A percentile compares a stretch with the other conserved stretches of the same genome.
These are phyloP conservation scores for Bagarius yarrelli DNA, from an alignment of 2,113 vertebrate genomes.

Conservation along the genomic window DNA sequence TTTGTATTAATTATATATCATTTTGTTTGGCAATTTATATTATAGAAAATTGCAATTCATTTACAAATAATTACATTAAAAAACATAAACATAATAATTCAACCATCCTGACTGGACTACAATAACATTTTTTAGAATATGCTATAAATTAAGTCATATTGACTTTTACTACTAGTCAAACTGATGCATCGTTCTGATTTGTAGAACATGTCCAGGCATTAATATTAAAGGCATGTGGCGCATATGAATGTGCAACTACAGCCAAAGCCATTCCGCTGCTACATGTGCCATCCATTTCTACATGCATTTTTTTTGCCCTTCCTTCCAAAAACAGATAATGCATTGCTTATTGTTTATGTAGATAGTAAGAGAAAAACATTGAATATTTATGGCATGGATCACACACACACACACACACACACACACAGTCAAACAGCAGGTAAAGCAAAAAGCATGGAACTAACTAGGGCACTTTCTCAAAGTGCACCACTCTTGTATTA, in stretches of 20 bases:
- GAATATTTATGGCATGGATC: conserved; percentile 12
- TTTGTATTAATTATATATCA: not conserved
- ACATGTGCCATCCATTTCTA: not conserved
- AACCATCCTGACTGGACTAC: not conserved
- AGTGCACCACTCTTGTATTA: not conserved
- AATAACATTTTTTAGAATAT: not conserved
- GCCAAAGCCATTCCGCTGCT: not conserved
- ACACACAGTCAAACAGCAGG: not conserved
- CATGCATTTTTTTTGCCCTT: not conserved
- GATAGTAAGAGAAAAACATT: not conserved
- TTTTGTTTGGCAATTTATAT: not conserved
- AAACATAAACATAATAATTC: not conserved
- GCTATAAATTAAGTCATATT: conserved; percentile 6
- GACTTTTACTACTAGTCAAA: conserved; percentile 15
- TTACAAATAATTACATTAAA: not conserved
- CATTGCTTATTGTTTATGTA: conserved; percentile 15
- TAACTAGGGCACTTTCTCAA: not conserved
- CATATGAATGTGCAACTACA: conserved; percentile 17
- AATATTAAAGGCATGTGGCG: conserved; percentile 18
- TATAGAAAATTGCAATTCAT: not conserved
- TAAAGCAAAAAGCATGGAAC: not conserved
- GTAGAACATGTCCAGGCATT: conserved; percentile 14
- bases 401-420: not conserved
- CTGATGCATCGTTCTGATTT: conserved; percentile 7
- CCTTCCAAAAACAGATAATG: not conserved